phyloP scores from a whole-genome alignment of 2,113 vertebrate species.

The Daboia siamensis region DNA sequence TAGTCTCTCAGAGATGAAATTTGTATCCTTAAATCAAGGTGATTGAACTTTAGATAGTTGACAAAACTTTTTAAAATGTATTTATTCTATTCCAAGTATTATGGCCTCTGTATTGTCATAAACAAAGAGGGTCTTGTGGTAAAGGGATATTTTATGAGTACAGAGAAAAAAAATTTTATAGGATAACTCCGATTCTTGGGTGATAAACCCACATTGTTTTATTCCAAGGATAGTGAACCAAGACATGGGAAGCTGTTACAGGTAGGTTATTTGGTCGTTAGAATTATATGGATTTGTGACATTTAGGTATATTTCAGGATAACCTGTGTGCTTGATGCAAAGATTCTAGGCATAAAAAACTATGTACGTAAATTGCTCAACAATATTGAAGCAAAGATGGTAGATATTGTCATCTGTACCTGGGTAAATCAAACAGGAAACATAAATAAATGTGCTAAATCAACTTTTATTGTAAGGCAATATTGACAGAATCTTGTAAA shows the following conservation, averaged over 20 bases:
- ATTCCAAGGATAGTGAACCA: background rate
- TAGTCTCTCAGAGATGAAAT: background rate
- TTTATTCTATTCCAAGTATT: background rate
- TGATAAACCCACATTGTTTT: background rate
- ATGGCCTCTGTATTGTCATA: background rate
- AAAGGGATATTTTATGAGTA: background rate
- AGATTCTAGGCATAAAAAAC: background rate
- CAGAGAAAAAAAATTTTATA: background rate
- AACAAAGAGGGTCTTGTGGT: background rate
- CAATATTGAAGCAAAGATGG: background rate
- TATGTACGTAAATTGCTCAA: background rate
- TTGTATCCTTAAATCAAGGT: background rate
- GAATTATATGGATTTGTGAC: background rate
- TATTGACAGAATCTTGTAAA: too few relatives aligned
- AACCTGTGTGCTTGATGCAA: background rate
- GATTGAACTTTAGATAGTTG: background rate
- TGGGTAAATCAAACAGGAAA: too few relatives aligned
- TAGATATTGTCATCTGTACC: background rate
- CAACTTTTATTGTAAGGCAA: too few relatives aligned
- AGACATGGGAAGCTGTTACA: background rate
- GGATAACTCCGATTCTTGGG: background rate
- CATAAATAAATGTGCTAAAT: too few relatives aligned
- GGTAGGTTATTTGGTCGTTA: background rate
- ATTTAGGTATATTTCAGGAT: background rate
- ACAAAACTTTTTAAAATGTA: background rate